phyloP scores from a whole-genome alignment of 2,888 invertebrate genomes.

The Agapostemon virescens region DNA sequence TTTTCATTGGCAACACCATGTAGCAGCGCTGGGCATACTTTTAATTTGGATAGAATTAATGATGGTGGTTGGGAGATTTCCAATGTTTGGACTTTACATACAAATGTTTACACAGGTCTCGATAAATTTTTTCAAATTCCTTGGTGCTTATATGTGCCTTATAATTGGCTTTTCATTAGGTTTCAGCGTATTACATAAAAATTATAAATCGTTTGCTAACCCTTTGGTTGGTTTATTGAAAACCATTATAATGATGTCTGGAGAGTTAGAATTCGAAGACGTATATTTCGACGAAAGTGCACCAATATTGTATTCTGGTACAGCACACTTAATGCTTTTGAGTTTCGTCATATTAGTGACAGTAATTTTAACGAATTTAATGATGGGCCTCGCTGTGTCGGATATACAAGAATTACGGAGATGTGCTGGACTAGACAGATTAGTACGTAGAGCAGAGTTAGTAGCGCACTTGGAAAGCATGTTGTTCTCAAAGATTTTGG shows the following conservation, averaged over 20 bases:
- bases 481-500: slow-evolving; percentile 88
- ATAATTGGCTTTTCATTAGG: slow-evolving; percentile 90
- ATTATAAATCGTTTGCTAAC: slow-evolving; percentile 87
- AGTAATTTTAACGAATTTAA: slow-evolving; percentile 90
- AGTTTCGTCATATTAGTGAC: slow-evolving; percentile 90
- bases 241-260: slow-evolving; percentile 94
- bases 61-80: slow-evolving; percentile 93
- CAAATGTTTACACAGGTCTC: slow-evolving; percentile 93
- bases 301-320: slow-evolving; percentile 85
- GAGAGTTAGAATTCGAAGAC: slow-evolving; percentile 92
- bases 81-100: slow-evolving; percentile 91
- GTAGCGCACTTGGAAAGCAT: slow-evolving; percentile 91
- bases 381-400: slow-evolving; percentile 92
- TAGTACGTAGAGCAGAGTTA: slow-evolving; percentile 90
- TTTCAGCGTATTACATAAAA: slow-evolving; percentile 90
- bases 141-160: slow-evolving; percentile 90
- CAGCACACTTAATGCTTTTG: slow-evolving; percentile 89
- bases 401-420: slow-evolving; percentile 91
- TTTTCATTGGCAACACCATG: slow-evolving; percentile 88
- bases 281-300: slow-evolving; percentile 84
- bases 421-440: slow-evolving; percentile 89
- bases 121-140: slow-evolving; percentile 90
- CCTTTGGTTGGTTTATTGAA: slow-evolving; percentile 86
- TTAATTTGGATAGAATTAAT: slow-evolving; percentile 91
- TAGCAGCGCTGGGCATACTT: slow-evolving; percentile 90